Evolutionary conservation across 2,888 invertebrate species (phyloP), one percentile per base, ranked within the genome.

Genomic region (Agrotis exclamationis): DNA sequence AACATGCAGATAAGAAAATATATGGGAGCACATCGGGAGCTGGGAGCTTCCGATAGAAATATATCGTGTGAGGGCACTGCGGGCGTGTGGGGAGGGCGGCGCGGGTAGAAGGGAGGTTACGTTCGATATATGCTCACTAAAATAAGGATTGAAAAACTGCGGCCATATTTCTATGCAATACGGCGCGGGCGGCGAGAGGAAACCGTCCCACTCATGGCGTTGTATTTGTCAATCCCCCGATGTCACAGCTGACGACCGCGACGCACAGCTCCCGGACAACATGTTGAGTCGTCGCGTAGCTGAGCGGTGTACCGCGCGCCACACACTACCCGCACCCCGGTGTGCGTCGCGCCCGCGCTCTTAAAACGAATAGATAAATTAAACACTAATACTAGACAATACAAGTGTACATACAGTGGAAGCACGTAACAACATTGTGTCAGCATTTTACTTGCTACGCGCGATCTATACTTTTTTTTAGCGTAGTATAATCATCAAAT

Each of bases 81-180:
- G 28, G 65, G 54, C 18, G 47, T 13, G 20, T n/a, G n/a, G 39
- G 39, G 11, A 47, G 45, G 5, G n/a, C 47, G 47, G 4, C 47
- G 16, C 20, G 13, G 48, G 45, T 47, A 14, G 60, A 0, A 59
- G 1, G 24, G 13, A 48, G 48, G 57, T 13, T 7, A 44, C 70
- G 71, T 47, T 79, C 79, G 82, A 83, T 81, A 81, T 79, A 72
- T 60, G 14, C 48, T 66, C 74, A 76, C 82, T 81, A 74, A 83
- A 76, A 75, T 83, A 84, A 76, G 57, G 74, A 83, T 75, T 79
- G 79, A 84, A 81, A 83, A 85, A 84, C 64, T 79, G 79, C 58
- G 59, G 67, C 57, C 69, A 82, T 83, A 80, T 85, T 22, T 80
- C 65, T 76, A 62, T 45, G 66, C 66, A 65, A 63, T 68, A 69